phyloP scores from a whole-genome alignment of 2,113 vertebrate genomes.

The Rhea pennata region DNA sequence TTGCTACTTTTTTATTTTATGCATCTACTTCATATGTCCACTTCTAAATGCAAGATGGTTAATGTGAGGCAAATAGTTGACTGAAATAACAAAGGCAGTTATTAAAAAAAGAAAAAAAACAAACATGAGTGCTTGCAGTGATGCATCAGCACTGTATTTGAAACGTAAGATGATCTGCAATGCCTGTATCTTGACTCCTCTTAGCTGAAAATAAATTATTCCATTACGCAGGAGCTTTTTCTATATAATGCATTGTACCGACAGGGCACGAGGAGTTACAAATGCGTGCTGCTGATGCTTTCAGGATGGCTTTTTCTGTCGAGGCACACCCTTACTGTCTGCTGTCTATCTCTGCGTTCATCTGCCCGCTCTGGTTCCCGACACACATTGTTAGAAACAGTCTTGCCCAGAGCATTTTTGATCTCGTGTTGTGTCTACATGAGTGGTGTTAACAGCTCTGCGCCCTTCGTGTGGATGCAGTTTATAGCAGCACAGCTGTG shows the following conservation, averaged over 20 bases:
- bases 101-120: neutral
- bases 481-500: neutral
- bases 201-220: accelerated
- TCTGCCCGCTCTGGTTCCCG: neutral
- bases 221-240: accelerated
- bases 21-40: neutral
- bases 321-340: neutral
- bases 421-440: accelerated
- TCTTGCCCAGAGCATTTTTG: neutral
- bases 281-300: neutral
- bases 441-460: neutral
- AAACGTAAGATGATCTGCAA: accelerated
- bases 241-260: accelerated
- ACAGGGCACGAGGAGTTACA: accelerated
- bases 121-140: accelerated
- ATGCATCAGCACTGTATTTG: no score
- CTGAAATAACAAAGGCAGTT: neutral
- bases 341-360: neutral
- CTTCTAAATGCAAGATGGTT: accelerated
- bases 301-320: neutral
- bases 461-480: accelerated
- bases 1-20: accelerated
- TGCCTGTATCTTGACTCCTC: no score
- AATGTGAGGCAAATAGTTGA: neutral
- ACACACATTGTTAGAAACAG: accelerated